A percentile compares a stretch with the other conserved stretches of the same genome.
Evolutionary conservation across 2,797 vertebrate species (phyloP).

Genomic region (Pantherophis alleghaniensis): DNA sequence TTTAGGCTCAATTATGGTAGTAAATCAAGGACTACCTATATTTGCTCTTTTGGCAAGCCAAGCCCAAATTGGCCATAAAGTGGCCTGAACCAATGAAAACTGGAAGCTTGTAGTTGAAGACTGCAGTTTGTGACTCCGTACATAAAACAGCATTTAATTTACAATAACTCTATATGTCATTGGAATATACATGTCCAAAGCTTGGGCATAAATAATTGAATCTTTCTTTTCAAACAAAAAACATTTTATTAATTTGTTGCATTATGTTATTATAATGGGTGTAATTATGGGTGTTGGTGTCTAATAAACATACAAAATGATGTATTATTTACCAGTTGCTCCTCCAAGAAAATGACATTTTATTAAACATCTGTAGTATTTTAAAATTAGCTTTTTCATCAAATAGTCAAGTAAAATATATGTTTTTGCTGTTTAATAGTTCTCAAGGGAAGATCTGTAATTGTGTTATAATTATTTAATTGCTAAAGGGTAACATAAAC

Average conservation of each 20-base stretch:
- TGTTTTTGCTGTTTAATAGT: neutral
- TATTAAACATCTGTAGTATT: neutral
- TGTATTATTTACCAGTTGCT: neutral
- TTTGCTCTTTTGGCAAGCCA: neutral
- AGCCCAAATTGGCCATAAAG: neutral
- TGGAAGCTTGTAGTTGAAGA: neutral
- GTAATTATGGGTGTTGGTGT: neutral
- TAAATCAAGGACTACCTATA: neutral
- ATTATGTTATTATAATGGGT: neutral
- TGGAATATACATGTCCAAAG: neutral
- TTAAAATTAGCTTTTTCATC: neutral
- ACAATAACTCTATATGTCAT: neutral
- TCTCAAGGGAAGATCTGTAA: neutral
- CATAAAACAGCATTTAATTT: neutral
- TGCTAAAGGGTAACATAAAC: neutral
- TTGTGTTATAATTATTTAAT: neutral
- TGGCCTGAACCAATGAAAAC: neutral
- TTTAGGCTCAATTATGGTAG: neutral
- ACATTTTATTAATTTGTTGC: neutral
- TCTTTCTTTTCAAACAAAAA: neutral
- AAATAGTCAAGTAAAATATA: neutral
- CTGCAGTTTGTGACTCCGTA: neutral
- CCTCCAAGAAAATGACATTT: neutral
- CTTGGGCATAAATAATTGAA: neutral
- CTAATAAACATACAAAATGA: neutral